Evolutionary conservation across 2,888 invertebrate genomes (phyloP).

Genomic region (Tenodera sinensis): DNA sequence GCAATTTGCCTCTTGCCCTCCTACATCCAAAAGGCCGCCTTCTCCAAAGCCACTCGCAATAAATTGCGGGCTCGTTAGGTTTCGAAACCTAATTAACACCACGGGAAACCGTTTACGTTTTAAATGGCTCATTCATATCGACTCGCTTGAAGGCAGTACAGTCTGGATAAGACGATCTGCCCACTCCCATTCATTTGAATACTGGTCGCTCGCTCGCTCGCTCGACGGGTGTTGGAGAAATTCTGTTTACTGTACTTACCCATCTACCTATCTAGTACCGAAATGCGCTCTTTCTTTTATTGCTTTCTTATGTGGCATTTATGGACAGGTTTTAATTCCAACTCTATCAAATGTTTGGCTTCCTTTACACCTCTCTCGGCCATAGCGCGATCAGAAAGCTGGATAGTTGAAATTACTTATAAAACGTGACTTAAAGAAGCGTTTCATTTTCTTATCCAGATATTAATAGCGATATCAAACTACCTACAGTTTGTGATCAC

Average conservation of each 20-base stretch:
- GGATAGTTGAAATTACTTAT: background rate
- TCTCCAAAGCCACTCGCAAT: background rate
- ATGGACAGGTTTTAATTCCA: background rate
- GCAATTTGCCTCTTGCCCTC: background rate
- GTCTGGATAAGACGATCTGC: background rate
- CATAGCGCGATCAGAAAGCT: background rate
- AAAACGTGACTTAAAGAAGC: too few species aligned
- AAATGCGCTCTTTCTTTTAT: background rate
- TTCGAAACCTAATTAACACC: constrained; percentile 21
- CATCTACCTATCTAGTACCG: too few species aligned
- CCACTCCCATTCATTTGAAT: background rate
- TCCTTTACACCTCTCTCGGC: background rate
- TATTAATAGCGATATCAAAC: too few species aligned
- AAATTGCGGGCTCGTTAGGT: constrained; percentile 14
- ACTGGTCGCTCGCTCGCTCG: background rate
- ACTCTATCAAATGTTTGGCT: background rate
- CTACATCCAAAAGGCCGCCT: background rate
- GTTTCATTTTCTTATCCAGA: too few species aligned
- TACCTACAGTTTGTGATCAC: too few species aligned
- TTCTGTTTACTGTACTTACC: background rate
- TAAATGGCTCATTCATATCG: background rate
- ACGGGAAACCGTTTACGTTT: constrained; percentile 7
- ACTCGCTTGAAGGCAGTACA: background rate
- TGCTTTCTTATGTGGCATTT: background rate
- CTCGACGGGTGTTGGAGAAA: background rate